Evolutionary conservation across 2,797 vertebrate genomes (phyloP).

Genomic region (Parauchenoglanis punctatus): DNA sequence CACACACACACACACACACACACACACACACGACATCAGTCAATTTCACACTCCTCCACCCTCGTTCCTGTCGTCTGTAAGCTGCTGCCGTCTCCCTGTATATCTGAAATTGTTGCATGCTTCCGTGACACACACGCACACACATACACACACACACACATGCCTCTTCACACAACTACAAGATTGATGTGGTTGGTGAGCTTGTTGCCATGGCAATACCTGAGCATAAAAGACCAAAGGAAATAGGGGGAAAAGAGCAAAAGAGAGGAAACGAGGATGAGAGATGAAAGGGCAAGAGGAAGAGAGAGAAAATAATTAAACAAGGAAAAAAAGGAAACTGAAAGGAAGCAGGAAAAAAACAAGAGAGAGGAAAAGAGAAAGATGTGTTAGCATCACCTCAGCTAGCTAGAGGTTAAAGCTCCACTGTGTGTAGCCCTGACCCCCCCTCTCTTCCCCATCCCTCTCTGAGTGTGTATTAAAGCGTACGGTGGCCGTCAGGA

Average conservation of each 20-base stretch:
- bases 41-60: background rate
- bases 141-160: background rate
- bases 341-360: too few relatives aligned
- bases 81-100: background rate
- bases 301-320: background rate
- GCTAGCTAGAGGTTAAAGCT: background rate
- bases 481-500: too few relatives aligned
- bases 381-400: background rate
- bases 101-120: background rate
- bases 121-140: background rate
- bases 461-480: too few relatives aligned
- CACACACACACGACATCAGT: background rate
- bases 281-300: background rate
- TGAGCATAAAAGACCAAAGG: background rate
- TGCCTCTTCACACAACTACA: background rate
- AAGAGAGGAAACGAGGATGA: background rate
- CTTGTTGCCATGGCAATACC: constrained; percentile 39
- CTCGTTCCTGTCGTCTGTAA: background rate
- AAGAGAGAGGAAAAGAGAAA: constrained; percentile 29
- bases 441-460: too few relatives aligned
- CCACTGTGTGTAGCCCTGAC: too few relatives aligned
- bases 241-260: background rate
- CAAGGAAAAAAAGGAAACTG: background rate
- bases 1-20: background rate
- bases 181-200: constrained; percentile 24